These are phyloP conservation scores for Phylloscopus whistleri DNA, from an alignment of 2,113 vertebrate species.

Conservation along the genomic window DNA sequence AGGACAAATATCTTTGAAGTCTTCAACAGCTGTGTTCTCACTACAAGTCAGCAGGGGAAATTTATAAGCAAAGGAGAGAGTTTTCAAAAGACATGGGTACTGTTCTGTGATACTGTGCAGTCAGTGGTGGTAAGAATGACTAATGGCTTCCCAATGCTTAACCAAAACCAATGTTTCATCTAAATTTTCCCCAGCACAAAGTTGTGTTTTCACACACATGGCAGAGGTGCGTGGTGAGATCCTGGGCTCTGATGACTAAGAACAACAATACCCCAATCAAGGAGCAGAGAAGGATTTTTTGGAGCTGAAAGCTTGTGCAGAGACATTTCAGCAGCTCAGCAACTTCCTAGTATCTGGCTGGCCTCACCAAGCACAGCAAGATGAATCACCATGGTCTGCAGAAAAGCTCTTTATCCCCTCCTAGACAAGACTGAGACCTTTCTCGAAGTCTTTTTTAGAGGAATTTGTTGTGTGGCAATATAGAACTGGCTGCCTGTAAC, in stretches of 20 bases:
- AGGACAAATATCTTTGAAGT: not conserved
- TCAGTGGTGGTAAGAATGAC: not conserved
- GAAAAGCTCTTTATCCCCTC: not conserved
- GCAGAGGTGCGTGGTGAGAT: not conserved
- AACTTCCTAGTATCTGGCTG: not conserved
- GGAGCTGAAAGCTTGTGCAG: not conserved
- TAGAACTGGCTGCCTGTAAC: not conserved
- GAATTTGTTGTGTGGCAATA: not conserved
- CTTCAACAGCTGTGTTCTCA: not conserved
- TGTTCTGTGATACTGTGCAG: not conserved
- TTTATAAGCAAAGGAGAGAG: not conserved
- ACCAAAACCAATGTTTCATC: not conserved
- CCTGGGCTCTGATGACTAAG: not conserved
- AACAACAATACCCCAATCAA: not conserved
- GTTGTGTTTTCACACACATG: not conserved
- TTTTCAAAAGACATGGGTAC: not conserved
- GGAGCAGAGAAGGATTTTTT: not conserved
- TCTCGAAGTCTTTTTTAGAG: not conserved
- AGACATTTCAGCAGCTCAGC: conserved; percentile 9
- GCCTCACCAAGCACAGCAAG: not conserved
- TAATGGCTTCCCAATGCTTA: fast-evolving
- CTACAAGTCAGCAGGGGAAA: not conserved
- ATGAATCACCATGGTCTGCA: not conserved
- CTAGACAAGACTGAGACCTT: not conserved
- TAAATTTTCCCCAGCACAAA: not conserved